phyloP scores from a whole-genome alignment of 2,113 vertebrate species.

The Plotosus lineatus region DNA sequence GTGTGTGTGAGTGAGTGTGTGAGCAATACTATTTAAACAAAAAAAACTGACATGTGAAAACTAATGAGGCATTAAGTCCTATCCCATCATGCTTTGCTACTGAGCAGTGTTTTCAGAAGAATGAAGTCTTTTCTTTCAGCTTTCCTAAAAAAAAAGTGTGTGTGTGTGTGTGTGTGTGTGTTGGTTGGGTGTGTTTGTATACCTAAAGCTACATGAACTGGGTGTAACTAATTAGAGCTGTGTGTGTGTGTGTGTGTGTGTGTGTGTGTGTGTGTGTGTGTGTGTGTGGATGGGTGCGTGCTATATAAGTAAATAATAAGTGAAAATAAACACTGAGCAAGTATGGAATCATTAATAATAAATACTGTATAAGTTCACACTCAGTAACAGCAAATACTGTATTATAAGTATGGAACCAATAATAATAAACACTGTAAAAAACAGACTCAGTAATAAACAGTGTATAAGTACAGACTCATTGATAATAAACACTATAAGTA shows the following conservation, averaged over 20 bases:
- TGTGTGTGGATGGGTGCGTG: no score
- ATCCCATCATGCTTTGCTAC: conserved; percentile 6
- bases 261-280: conserved; percentile 35
- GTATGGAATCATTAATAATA: no score
- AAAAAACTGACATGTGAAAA: conserved; percentile 33
- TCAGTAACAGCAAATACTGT: no score
- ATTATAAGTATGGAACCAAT: no score
- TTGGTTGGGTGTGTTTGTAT: conserved; percentile 68
- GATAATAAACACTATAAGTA: no score
- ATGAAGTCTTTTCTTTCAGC: conserved; percentile 70
- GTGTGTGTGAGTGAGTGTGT: conserved; percentile 2
- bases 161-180: conserved; percentile 56
- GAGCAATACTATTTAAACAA: background rate
- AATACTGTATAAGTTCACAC: no score
- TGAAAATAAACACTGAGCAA: no score
- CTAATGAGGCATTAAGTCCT: conserved; percentile 4
- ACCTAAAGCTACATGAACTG: conserved; percentile 60
- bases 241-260: conserved; percentile 20
- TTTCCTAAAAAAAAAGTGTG: conserved; percentile 59
- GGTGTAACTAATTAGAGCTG: conserved; percentile 69
- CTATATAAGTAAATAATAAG: no score
- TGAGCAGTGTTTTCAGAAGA: conserved; percentile 64
- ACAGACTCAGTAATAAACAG: no score
- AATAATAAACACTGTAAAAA: no score
- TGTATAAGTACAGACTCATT: no score